Base-by-base conservation (phyloP, 64 coral and sea anemone species). In the Dendronephthya gigantea region DNA sequence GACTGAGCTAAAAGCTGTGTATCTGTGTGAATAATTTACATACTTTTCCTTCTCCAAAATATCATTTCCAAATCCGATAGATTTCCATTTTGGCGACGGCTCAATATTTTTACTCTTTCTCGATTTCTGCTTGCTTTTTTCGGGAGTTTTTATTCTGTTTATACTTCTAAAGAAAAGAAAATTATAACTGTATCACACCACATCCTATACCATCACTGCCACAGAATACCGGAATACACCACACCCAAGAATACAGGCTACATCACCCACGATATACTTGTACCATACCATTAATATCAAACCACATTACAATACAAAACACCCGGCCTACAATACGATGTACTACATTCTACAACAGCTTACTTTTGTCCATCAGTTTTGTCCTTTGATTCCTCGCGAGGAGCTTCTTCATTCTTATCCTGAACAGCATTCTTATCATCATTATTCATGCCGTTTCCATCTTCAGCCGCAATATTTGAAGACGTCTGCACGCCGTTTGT, bases 81-180 rank as follows among this genome's bases (percentile, higher is more conserved):
- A 93, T 75, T 91, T 98, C 84, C 92, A 93, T 85, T 93, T 97
- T 85, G 88, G 92, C 48, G 92, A 91, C 34, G 92, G 94, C 23
- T 93, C 90, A 16, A 90, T 43, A 37, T 47, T 47, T 34, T 68
- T 87, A 0, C 83, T 83, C 68, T 97, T 97, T 35, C 84, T 87
- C 16, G 19, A 23, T 79, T 79, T 79, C 9, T 79, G 72, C 70
- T 97, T 97, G 55, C 88, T 91, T 47, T 89, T 97, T 82, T 93
- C 83, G 13, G 86, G 36, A 23, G 89, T 51, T 33, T 89, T 84
- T 68, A 39, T 12, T 33, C 37, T 79, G 32, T 10, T 19, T 11
- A 74, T 12, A 27, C 32, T 74, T 74, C 68, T 74, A 35, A 35
- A 74, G 12, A 19, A 2, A 35, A 19, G 11, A 1, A 28, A 30